Conservation (phyloP, 2,888 invertebrate genomes). For the Drosophila paramelanica region DNA sequence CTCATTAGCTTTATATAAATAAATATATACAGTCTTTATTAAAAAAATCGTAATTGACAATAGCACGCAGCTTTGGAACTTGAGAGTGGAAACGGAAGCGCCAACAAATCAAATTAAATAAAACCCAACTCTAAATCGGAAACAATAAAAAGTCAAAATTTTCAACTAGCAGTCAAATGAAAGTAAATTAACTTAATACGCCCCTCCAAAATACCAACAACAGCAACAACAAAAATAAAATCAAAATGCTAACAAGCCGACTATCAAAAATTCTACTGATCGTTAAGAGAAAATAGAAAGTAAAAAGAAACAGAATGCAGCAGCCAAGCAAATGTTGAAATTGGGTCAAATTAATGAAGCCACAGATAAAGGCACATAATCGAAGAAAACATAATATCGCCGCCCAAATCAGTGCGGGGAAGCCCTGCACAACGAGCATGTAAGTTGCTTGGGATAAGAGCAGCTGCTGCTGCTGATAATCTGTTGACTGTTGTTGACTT, state of each 20-base stretch:
- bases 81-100: constrained; percentile 57
- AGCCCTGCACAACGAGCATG: constrained; percentile 12
- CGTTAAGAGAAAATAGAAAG: constrained; percentile 72
- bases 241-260: constrained; percentile 48
- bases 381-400: constrained; percentile 33
- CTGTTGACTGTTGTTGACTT: constrained; percentile 31
- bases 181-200: constrained; percentile 65
- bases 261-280: constrained; percentile 58
- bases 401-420: constrained; percentile 24
- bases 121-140: constrained; percentile 43
- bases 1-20: no score
- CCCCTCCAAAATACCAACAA: constrained; percentile 35
- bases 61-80: background rate
- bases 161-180: constrained; percentile 50
- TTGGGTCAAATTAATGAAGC: constrained; percentile 76
- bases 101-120: constrained; percentile 26
- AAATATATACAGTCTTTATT: background rate
- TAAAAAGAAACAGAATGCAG: constrained; percentile 65
- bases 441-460: constrained; percentile 10
- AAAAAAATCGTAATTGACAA: constrained; percentile 7
- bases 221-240: constrained; percentile 13
- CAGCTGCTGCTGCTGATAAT: constrained; percentile 54
- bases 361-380: constrained; percentile 65
- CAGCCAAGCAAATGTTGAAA: constrained; percentile 39
- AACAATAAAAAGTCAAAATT: constrained; percentile 36